Conservation (phyloP, 2,113 vertebrate genomes). For the Scolopax mira region DNA sequence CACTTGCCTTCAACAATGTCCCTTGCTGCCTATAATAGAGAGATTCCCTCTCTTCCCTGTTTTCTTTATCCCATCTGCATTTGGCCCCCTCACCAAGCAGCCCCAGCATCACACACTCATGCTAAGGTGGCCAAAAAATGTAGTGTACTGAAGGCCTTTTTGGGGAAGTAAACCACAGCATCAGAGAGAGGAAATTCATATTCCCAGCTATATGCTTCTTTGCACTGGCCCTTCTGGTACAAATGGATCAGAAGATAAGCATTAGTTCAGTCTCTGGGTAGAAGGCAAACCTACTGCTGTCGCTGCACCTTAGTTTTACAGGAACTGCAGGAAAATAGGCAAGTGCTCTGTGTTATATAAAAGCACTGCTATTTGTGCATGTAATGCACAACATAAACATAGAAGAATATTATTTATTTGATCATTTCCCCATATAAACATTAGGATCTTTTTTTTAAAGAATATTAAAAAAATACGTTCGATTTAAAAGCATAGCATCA, state of each 20-base stretch:
- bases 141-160: neutral
- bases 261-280: neutral
- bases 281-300: neutral
- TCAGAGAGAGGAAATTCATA: neutral
- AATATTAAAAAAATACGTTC: neutral
- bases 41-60: neutral
- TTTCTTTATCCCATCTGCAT: neutral
- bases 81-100: neutral
- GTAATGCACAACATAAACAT: conserved; percentile 1
- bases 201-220: neutral
- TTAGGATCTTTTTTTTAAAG: neutral
- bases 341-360: neutral
- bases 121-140: neutral
- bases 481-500: neutral
- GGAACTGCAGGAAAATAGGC: neutral
- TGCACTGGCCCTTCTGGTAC: neutral
- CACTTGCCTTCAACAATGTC: neutral
- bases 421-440: neutral
- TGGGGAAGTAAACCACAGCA: neutral
- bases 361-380: neutral
- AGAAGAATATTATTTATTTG: neutral
- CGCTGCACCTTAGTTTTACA: neutral
- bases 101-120: neutral
- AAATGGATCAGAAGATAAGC: neutral
- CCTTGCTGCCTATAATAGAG: neutral